These are phyloP conservation scores for Diacarnus erythraeanus DNA, from an alignment of 37 sponge, comb jelly and placozoan species.

Conservation along the genomic window DNA sequence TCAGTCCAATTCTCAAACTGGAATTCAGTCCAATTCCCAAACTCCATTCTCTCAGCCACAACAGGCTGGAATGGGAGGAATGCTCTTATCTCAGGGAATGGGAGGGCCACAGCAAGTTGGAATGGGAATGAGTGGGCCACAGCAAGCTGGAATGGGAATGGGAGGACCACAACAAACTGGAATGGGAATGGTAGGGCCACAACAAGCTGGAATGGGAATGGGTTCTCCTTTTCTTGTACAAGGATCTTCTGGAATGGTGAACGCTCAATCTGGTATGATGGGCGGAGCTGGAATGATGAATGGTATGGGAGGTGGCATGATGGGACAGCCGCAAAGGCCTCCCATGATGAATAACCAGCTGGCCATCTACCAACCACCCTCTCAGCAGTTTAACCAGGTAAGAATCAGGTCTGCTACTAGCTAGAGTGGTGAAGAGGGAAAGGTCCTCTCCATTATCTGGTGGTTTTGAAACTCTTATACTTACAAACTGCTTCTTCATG, in stretches of 20 bases:
- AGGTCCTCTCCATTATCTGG: too few relatives aligned
- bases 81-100: background rate
- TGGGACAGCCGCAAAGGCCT: conserved; percentile 18
- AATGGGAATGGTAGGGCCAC: background rate
- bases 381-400: conserved; percentile 43
- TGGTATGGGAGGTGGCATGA: conserved; percentile 22
- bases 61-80: background rate
- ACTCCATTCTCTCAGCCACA: conserved; percentile 23
- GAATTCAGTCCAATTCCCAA: conserved; percentile 26
- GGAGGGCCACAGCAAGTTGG: conserved; percentile 1
- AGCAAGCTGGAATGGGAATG: conserved; percentile 20
- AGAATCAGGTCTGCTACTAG: too few relatives aligned
- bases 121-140: conserved; percentile 4
- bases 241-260: conserved; percentile 13
- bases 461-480: too few relatives aligned
- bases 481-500: background rate
- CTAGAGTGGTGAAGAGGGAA: too few relatives aligned
- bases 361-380: conserved; percentile 68
- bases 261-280: conserved; percentile 6
- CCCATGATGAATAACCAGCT: conserved; percentile 41
- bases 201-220: conserved; percentile 17
- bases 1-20: too few relatives aligned
- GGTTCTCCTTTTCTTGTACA: conserved; percentile 4
- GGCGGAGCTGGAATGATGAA: background rate
- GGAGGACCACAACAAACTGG: background rate